Conservation (phyloP, 1,140 invertebrate genomes). For the Sycobia sp. region DNA sequence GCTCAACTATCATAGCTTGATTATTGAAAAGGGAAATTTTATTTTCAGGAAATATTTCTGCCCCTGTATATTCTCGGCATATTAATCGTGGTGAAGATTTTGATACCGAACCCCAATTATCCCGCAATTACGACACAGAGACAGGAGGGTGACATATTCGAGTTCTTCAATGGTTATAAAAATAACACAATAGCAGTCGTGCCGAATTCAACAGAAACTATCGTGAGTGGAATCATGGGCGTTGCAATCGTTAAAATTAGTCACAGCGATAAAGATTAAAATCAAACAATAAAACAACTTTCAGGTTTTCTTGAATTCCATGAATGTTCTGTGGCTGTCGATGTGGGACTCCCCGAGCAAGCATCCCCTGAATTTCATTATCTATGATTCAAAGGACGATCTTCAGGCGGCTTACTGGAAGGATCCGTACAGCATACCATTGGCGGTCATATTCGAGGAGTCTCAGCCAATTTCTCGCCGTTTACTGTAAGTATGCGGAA, state of each 20-base stretch:
- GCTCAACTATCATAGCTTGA: no score
- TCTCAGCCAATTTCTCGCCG: constrained; percentile 60
- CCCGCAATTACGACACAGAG: constrained; percentile 68
- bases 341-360: constrained; percentile 62
- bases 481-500: constrained; percentile 66
- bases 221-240: constrained; percentile 58
- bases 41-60: constrained; percentile 73
- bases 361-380: constrained; percentile 67
- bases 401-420: constrained; percentile 73
- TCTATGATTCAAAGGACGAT: constrained; percentile 70
- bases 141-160: constrained; percentile 64
- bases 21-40: no score
- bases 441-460: constrained; percentile 73
- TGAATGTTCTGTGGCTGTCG: constrained; percentile 66
- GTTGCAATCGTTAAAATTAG: no score
- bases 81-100: constrained; percentile 72
- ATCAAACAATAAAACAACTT: constrained; percentile 35
- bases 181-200: constrained; percentile 72
- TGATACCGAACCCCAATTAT: constrained; percentile 77
- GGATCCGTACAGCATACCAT: constrained; percentile 68
- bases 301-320: constrained; percentile 69
- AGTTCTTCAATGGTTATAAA: constrained; percentile 66
- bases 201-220: constrained; percentile 69
- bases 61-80: constrained; percentile 75
- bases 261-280: background rate